Evolutionary conservation across 1,140 invertebrate species (phyloP), one percentile per base, ranked within the genome.

Genomic region (Zaprionus capensis): DNA sequence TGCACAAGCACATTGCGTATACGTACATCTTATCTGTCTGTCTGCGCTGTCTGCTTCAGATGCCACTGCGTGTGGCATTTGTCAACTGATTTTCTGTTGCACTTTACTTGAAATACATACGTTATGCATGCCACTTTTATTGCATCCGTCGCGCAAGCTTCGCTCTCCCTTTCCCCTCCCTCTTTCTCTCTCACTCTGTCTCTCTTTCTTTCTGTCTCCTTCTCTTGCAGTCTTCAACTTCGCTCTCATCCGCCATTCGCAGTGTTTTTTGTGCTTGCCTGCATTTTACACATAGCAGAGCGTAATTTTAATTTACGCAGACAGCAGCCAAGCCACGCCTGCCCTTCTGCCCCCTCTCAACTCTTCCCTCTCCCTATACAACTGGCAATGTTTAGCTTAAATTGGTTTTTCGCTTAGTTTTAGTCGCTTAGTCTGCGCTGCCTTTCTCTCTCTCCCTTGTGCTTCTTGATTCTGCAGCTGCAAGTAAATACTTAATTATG

Each of bases 401-500:
- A 83, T 88, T 87, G 82, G 64, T 83, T 83, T 83, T 88, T 83
- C 73, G 84, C 83, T 86, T 83, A 87, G 80, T 86, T 80, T 82
- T 79, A 82, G 83, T 79, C 71, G 71, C 70, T 67, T 49, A 34
- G 26, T 55, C 38, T 41, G 15, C 46, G 22, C 44, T 24, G 20
- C 49, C 56, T 78, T 26, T 62, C 70, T 58, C 59, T 69, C 2
- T 36, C 20, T 59, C 5, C 14, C 11, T 34, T 12, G 17, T 82
- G 77, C 53, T 77, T 80, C 70, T 84, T 82, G 71, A 69, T 85
- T 82, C 80, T 51, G 49, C 76, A 72, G 76, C 72, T 83, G 83
- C 82, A 79, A 86, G 83, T 88, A 86, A 86, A 86, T 86, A 86
- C 83, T 87, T 87, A 88, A 87, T 87, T 87, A 87, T 80, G 77